phyloP scores from a whole-genome alignment of 2,797 vertebrate species.

The Lithobates sylvaticus region DNA sequence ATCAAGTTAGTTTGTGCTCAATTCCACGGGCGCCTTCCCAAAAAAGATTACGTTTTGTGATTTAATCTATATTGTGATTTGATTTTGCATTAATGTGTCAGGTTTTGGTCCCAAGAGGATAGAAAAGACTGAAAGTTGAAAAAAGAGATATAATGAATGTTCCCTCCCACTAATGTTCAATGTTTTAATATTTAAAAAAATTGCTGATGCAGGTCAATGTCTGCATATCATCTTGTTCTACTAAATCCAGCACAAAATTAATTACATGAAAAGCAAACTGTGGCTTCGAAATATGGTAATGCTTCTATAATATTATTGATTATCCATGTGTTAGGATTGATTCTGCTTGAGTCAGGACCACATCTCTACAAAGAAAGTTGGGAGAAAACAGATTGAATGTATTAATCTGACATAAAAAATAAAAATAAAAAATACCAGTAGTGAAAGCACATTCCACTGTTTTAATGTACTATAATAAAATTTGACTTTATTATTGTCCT shows the following conservation, averaged over 20 bases:
- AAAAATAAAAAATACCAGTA: not conserved
- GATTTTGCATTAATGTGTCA: conserved; percentile 44
- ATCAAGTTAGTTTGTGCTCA: conserved; percentile 53
- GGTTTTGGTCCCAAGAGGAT: conserved; percentile 28
- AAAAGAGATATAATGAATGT: conserved; percentile 13
- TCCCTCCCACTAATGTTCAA: conserved; percentile 25
- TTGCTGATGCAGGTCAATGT: not conserved
- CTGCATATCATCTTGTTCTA: not conserved
- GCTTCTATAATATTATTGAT: too few relatives aligned
- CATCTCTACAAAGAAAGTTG: not conserved
- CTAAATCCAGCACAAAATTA: not conserved
- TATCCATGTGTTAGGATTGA: too few relatives aligned
- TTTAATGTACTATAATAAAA: not conserved
- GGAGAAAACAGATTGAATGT: too few relatives aligned
- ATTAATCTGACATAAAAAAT: too few relatives aligned
- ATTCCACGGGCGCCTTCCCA: conserved; percentile 43
- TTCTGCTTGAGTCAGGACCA: not conserved
- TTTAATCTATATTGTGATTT: conserved; percentile 52
- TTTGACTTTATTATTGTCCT: too few relatives aligned
- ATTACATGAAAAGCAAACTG: too few relatives aligned
- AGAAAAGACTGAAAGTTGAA: conserved; percentile 5
- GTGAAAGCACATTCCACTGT: not conserved
- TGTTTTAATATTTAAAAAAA: conserved; percentile 19
- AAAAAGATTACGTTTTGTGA: conserved; percentile 42
- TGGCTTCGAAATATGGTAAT: too few relatives aligned